Evolutionary conservation across 2,113 vertebrate species (phyloP).

Genomic region (Fregata magnificens): DNA sequence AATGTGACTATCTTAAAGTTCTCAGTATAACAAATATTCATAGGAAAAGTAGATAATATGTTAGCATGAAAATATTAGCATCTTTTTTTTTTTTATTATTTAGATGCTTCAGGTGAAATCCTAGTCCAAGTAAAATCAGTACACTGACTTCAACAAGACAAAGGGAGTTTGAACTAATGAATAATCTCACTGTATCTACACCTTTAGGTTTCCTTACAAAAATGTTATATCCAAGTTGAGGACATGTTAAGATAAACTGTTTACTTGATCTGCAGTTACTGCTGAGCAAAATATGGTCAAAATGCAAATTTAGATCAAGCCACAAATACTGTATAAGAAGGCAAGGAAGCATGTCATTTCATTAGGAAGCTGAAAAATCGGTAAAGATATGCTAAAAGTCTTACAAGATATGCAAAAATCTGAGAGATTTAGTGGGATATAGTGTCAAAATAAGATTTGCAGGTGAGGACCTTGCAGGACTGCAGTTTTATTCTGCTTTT

Average conservation of each 20-base stretch:
- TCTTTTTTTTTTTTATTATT: neutral
- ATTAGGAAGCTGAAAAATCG: neutral
- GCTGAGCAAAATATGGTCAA: neutral
- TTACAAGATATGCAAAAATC: neutral
- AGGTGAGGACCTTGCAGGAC: neutral
- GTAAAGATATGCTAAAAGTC: rapidly evolving
- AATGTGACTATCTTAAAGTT: neutral
- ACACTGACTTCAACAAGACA: neutral
- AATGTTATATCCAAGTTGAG: neutral
- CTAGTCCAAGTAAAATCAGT: neutral
- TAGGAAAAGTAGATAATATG: neutral
- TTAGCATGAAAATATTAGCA: neutral
- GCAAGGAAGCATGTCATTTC: neutral
- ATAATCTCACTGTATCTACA: neutral
- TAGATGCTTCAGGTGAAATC: neutral
- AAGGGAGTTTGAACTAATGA: neutral
- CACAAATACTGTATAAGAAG: neutral
- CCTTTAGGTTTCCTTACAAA: neutral
- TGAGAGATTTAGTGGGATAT: neutral
- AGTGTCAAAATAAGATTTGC: neutral
- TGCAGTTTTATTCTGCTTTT: neutral
- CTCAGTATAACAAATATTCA: neutral
- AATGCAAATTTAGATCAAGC: neutral
- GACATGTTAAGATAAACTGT: neutral
- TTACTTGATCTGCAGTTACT: neutral